phyloP scores from a whole-genome alignment of 1,140 invertebrate species.

The Notospermus geniculatus region DNA sequence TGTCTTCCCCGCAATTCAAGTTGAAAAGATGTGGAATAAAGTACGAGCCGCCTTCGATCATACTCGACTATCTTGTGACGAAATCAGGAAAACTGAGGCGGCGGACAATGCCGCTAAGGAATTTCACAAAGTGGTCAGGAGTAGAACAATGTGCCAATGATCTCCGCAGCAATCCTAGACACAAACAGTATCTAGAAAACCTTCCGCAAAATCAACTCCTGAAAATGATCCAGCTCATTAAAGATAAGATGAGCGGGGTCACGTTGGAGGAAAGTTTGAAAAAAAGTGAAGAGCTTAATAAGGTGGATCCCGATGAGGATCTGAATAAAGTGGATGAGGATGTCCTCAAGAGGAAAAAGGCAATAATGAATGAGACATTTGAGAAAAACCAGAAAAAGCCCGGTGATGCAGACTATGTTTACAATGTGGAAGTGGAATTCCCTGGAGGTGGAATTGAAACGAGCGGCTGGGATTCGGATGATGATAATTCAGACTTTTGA shows the following conservation, averaged over 20 bases:
- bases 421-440: constrained; percentile 57
- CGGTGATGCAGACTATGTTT: constrained; percentile 56
- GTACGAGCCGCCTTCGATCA: constrained; percentile 51
- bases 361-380: constrained; percentile 57
- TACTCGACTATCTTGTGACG: constrained; percentile 45
- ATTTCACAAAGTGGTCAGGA: constrained; percentile 44
- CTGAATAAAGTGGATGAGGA: constrained; percentile 57
- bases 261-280: constrained; percentile 52
- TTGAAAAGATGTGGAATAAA: constrained; percentile 49
- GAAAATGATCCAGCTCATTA: constrained; percentile 43
- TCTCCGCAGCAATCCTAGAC: constrained; percentile 33
- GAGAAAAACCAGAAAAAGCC: constrained; percentile 54
- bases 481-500: constrained; percentile 41
- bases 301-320: constrained; percentile 57
- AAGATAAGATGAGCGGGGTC: constrained; percentile 45
- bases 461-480: constrained; percentile 45
- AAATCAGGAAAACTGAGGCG: constrained; percentile 38
- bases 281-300: constrained; percentile 38
- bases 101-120: constrained; percentile 52
- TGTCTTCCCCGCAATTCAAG: constrained; percentile 2
- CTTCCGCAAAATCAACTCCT: constrained; percentile 42
- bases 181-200: constrained; percentile 38
- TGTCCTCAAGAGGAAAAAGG: constrained; percentile 54
- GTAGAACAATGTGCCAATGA: constrained; percentile 38
- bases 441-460: constrained; percentile 34